These are phyloP conservation scores for Dasyurus viverrinus DNA, from an alignment of 2,113 vertebrate species.

Conservation along the genomic window DNA sequence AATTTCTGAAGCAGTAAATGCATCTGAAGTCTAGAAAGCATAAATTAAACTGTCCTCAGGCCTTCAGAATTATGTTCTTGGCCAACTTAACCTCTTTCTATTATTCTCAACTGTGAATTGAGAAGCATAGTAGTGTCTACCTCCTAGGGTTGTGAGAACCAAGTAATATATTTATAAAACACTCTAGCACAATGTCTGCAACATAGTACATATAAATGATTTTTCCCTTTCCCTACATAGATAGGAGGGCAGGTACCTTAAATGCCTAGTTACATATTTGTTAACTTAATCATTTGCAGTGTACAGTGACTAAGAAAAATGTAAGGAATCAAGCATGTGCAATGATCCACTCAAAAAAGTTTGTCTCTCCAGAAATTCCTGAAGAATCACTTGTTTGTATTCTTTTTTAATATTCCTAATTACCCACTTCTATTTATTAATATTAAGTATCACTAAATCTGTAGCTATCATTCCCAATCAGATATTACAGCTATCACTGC, in stretches of 20 bases:
- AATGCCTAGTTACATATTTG: background rate
- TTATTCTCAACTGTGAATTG: background rate
- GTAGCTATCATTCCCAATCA: no score
- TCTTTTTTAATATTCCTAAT: no score
- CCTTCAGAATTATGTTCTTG: background rate
- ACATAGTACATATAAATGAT: background rate
- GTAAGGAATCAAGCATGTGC: no score
- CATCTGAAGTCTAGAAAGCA: no score
- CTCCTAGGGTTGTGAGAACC: background rate
- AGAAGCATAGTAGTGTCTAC: background rate
- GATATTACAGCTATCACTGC: no score
- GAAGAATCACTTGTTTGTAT: no score
- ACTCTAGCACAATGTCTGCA: background rate
- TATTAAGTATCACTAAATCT: no score
- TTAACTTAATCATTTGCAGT: background rate
- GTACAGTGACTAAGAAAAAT: background rate
- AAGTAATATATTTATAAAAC: background rate
- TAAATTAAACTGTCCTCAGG: background rate
- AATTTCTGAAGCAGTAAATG: background rate
- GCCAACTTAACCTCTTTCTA: background rate
- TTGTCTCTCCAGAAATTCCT: no score
- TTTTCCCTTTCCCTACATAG: background rate
- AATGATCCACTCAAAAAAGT: no score
- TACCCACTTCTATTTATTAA: no score
- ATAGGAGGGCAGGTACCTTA: background rate